Conservation (phyloP, 2,797 vertebrate genomes). For the Sebastes glaucus region DNA sequence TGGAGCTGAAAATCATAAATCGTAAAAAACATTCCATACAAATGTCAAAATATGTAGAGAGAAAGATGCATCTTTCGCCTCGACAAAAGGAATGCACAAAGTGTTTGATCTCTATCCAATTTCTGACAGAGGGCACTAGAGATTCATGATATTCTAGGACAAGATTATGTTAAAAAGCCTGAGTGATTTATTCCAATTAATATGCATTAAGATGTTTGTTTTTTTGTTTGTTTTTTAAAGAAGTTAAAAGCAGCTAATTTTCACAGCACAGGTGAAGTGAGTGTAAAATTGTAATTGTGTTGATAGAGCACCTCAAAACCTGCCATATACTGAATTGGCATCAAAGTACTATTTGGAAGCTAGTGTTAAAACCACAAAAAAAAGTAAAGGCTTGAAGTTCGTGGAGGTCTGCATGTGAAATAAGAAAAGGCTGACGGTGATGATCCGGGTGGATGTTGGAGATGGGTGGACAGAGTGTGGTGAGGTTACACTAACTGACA, state of each 20-base stretch:
- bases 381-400: not conserved
- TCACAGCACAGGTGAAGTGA: not conserved
- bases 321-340: not conserved
- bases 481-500: not conserved
- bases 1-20: not conserved
- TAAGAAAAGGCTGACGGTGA: conserved; percentile 21
- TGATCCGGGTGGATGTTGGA: not conserved
- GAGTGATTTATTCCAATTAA: conserved; percentile 3
- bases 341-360: not conserved
- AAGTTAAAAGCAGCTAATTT: not conserved
- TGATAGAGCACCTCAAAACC: not conserved
- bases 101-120: not conserved
- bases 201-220: not conserved
- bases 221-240: not conserved
- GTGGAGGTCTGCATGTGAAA: conserved; percentile 6
- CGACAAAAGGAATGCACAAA: conserved; percentile 57
- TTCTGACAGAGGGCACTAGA: not conserved
- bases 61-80: not conserved
- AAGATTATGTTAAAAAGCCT: not conserved
- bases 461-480: not conserved
- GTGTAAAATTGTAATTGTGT: not conserved
- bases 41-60: not conserved
- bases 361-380: not conserved
- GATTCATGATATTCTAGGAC: not conserved
- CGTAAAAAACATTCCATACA: not conserved